Percentiles rank a stretch among this genome's conserved stretches.
Evolutionary conservation across 1,140 invertebrate genomes (phyloP).

Genomic region (Brachionus rotundiformis): DNA sequence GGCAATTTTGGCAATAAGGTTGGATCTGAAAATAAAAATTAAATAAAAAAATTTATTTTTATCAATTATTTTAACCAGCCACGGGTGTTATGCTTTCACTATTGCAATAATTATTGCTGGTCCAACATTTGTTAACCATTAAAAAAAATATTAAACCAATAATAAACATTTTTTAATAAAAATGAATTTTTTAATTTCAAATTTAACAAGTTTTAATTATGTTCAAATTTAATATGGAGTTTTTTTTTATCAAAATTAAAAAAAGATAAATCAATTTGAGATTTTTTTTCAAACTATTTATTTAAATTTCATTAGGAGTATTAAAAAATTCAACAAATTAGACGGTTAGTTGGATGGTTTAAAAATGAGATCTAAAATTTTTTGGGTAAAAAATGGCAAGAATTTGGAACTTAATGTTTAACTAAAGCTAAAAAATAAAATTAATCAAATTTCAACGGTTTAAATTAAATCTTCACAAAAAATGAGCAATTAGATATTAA

Average conservation of each 20-base stretch:
- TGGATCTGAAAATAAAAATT: conserved; percentile 39
- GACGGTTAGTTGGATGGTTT: background rate
- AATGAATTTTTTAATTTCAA: background rate
- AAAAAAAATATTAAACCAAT: too few relatives aligned
- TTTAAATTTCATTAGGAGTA: background rate
- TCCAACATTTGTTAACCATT: background rate
- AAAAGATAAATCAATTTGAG: background rate
- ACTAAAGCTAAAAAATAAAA: conserved; percentile 19
- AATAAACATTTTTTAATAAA: too few relatives aligned
- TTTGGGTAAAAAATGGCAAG: background rate
- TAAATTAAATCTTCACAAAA: conserved; percentile 16
- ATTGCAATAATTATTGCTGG: background rate
- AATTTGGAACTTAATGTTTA: background rate
- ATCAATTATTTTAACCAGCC: background rate
- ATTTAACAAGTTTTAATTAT: background rate
- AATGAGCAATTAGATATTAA: background rate
- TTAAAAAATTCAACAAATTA: conserved; percentile 9
- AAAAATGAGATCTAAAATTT: conserved; percentile 9
- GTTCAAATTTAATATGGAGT: background rate
- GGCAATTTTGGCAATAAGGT: background rate
- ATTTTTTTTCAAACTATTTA: conserved; percentile 37
- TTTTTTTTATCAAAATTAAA: conserved; percentile 12
- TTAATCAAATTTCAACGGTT: background rate
- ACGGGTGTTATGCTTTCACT: background rate
- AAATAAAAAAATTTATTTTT: too few relatives aligned